phyloP scores from a whole-genome alignment of 2,113 vertebrate genomes.

The Callocephalon fimbriatum region DNA sequence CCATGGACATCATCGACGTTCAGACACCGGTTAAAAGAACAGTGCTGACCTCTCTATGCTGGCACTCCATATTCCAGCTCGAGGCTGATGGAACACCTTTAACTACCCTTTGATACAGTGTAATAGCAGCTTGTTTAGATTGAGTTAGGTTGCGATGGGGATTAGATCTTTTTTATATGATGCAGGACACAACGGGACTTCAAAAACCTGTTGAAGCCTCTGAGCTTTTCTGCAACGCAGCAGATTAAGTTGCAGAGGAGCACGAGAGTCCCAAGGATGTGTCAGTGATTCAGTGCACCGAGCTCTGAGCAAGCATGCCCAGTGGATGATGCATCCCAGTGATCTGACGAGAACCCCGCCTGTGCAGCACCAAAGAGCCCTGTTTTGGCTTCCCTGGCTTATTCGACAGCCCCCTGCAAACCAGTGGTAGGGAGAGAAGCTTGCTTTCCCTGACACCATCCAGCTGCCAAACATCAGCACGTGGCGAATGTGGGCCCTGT shows the following conservation, averaged over 20 bases:
- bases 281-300: neutral
- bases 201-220: neutral
- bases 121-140: neutral
- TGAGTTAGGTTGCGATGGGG: neutral
- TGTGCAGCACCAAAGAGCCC: rapidly evolving
- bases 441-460: neutral
- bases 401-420: neutral
- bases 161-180: neutral
- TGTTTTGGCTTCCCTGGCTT: neutral
- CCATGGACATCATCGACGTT: neutral
- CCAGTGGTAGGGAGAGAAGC: neutral
- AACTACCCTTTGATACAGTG: neutral
- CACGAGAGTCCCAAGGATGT: neutral
- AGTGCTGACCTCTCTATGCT: neutral
- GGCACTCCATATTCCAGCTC: neutral
- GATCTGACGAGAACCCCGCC: neutral
- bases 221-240: neutral
- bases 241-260: neutral
- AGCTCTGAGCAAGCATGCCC: neutral
- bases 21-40: neutral
- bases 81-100: neutral
- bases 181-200: neutral
- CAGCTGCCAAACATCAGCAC: neutral
- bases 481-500: neutral
- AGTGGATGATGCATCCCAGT: neutral